Evolutionary conservation across 2,797 vertebrate species (phyloP).

Genomic region (Eulemur albifrons): DNA sequence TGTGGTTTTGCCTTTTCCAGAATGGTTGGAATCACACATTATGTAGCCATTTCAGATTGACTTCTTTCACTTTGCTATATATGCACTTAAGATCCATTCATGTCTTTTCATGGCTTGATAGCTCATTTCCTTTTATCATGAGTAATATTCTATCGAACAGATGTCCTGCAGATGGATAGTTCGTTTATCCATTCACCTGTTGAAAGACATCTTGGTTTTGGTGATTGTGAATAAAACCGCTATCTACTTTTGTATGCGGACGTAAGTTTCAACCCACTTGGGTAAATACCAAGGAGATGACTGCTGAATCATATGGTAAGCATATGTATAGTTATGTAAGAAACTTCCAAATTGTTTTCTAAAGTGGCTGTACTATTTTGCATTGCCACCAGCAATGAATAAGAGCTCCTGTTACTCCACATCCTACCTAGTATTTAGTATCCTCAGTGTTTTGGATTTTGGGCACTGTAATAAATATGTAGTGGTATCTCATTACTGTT

Average conservation of each 20-base stretch:
- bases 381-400: not conserved
- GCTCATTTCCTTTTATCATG: not conserved
- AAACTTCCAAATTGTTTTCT: not conserved
- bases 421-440: not conserved
- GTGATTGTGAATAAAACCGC: not conserved
- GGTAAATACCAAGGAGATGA: not conserved
- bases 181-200: not conserved
- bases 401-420: not conserved
- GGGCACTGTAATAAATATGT: not conserved
- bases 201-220: not conserved
- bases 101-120: not conserved
- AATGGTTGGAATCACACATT: not conserved
- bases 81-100: not conserved
- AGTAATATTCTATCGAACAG: not conserved
- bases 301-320: not conserved
- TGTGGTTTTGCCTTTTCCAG: not conserved
- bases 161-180: not conserved
- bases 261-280: not conserved
- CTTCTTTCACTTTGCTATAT: not conserved
- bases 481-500: not conserved
- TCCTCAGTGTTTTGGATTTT: not conserved
- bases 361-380: not conserved
- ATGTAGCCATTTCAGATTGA: not conserved
- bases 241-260: not conserved
- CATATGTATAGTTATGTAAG: not conserved